Evolutionary conservation across 2,113 vertebrate genomes (phyloP).

Genomic region (Bufo gargarizans): DNA sequence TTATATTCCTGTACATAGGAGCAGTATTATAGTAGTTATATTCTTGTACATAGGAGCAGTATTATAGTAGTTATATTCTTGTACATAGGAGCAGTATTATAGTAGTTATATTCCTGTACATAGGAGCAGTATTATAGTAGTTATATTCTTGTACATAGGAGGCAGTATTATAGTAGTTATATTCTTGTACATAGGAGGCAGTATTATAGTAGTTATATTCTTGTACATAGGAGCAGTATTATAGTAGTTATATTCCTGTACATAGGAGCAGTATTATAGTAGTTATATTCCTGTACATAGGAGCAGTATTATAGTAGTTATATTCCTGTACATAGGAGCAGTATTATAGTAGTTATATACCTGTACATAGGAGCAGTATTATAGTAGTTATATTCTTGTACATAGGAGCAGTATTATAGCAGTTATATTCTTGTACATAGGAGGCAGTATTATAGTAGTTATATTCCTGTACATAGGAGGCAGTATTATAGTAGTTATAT

Average conservation of each 20-base stretch:
- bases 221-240: neutral
- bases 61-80: neutral
- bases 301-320: neutral
- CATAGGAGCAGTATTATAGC: neutral
- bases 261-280: too few relatives aligned
- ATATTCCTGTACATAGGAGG: neutral
- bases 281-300: too few relatives aligned
- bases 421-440: neutral
- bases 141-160: too few relatives aligned
- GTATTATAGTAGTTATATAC: conserved; percentile 7
- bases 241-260: too few relatives aligned
- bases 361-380: neutral
- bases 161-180: neutral
- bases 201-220: conserved; percentile 5
- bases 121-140: neutral
- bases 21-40: conserved; percentile 1
- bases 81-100: neutral
- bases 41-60: neutral
- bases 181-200: neutral
- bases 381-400: conserved; percentile 1
- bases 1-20: neutral
- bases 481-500: neutral
- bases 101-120: neutral
- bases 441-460: neutral
- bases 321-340: neutral